Evolutionary conservation across 2,888 invertebrate genomes (phyloP).

Genomic region (Cantharis nigra): DNA sequence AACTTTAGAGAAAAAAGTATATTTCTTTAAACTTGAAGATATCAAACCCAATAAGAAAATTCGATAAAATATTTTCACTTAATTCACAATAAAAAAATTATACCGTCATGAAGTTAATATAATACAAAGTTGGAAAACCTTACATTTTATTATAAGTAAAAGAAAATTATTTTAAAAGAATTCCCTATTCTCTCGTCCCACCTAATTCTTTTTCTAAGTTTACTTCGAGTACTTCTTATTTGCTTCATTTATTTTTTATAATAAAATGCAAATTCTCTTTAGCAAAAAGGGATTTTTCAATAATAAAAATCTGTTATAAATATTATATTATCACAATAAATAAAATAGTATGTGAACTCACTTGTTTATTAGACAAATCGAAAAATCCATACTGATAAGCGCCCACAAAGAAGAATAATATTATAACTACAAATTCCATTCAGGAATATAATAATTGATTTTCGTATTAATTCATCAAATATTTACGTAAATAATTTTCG

Average conservation of each 20-base stretch:
- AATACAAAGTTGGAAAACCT: neutral
- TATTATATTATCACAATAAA: neutral
- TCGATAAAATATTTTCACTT: neutral
- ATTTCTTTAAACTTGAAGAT: neutral
- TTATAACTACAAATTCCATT: neutral
- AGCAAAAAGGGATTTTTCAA: neutral
- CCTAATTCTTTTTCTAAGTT: neutral
- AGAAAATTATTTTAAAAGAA: neutral
- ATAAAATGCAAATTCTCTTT: neutral
- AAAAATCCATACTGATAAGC: neutral
- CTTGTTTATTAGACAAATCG: neutral
- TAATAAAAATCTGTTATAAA: neutral
- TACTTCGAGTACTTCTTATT: neutral
- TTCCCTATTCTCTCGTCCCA: neutral
- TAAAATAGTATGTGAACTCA: neutral
- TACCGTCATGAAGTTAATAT: neutral
- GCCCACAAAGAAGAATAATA: neutral
- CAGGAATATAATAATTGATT: neutral
- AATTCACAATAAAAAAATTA: neutral
- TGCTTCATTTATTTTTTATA: neutral
- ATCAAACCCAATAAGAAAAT: neutral
- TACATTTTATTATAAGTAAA: neutral
- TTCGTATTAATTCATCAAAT: neutral
- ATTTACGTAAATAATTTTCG: neutral
- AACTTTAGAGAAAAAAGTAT: neutral